A percentile compares a stretch with the other conserved stretches of the same genome.
These are phyloP conservation scores for Drosophila parthenogenetica DNA, from an alignment of 2,888 invertebrate genomes.

Conservation along the genomic window DNA sequence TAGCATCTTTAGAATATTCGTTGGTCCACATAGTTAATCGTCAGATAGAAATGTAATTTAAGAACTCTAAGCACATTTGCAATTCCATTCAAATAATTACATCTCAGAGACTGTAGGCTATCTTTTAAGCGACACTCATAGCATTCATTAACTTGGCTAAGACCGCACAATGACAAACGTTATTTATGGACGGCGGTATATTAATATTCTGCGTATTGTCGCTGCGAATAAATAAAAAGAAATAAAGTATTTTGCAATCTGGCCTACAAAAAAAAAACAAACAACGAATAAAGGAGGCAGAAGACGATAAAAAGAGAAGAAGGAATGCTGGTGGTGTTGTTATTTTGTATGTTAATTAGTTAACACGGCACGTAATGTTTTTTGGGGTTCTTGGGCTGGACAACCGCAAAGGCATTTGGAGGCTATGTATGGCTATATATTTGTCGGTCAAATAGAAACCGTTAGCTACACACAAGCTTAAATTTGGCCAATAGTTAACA, in stretches of 20 bases:
- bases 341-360: conserved; percentile 41
- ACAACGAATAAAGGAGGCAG: conserved; percentile 3
- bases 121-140: background rate
- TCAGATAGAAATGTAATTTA: background rate
- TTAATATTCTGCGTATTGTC: conserved; percentile 51
- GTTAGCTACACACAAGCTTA: conserved; percentile 55
- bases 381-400: conserved; percentile 41
- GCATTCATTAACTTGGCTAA: conserved; percentile 13
- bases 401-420: conserved; percentile 57
- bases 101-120: background rate
- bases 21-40: background rate
- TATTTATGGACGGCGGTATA: conserved; percentile 14
- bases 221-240: conserved; percentile 13
- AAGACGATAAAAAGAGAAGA: background rate
- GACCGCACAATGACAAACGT: conserved; percentile 29
- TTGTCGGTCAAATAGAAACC: conserved; percentile 57
- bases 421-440: conserved; percentile 59
- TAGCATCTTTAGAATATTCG: background rate
- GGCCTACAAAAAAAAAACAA: conserved; percentile 32
- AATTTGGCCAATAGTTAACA: conserved; percentile 33
- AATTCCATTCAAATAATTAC: conserved; percentile 1
- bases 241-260: conserved; percentile 42
- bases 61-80: conserved; percentile 4
- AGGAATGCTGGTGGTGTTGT: background rate
- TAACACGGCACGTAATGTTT: conserved; percentile 40